Conservation (phyloP, 92 coral and sea anemone genomes). For the Epizoanthus rinbou region DNA sequence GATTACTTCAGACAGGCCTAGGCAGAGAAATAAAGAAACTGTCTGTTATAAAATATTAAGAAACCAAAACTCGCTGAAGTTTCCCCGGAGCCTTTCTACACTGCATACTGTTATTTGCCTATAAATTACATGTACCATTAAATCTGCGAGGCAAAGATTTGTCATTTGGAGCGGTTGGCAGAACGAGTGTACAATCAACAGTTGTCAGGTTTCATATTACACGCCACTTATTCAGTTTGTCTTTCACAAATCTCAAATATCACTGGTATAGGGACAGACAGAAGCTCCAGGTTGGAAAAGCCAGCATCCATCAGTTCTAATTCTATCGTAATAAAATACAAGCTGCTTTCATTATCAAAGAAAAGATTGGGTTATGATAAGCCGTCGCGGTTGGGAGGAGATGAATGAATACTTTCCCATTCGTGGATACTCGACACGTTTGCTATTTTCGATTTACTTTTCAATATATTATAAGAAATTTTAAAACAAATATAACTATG, state of each 20-base stretch:
- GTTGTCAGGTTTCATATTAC: background rate
- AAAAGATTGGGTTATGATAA: conserved; percentile 31
- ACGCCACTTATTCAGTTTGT: conserved; percentile 17
- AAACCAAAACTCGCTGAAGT: background rate
- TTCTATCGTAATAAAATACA: background rate
- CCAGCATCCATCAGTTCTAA: background rate
- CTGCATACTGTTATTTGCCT: conserved; percentile 1
- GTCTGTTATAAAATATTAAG: background rate
- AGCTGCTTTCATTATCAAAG: conserved; percentile 36
- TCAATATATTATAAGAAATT: background rate
- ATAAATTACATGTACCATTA: background rate
- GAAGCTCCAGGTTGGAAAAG: background rate
- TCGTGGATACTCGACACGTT: conserved; percentile 37
- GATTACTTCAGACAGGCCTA: conserved; percentile 48
- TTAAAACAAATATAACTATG: background rate
- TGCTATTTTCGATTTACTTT: conserved; percentile 35
- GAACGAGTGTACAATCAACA: conserved; percentile 14
- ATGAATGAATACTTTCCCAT: conserved; percentile 37
- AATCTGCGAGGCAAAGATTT: conserved; percentile 3
- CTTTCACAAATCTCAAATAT: background rate
- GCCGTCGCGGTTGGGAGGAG: conserved; percentile 36
- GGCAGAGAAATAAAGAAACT: conserved; percentile 8
- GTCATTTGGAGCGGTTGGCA: background rate
- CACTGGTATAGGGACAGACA: background rate
- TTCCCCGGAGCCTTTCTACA: background rate